Evolutionary conservation across 1,140 invertebrate species (phyloP).

Genomic region (Aleiodes sp.): DNA sequence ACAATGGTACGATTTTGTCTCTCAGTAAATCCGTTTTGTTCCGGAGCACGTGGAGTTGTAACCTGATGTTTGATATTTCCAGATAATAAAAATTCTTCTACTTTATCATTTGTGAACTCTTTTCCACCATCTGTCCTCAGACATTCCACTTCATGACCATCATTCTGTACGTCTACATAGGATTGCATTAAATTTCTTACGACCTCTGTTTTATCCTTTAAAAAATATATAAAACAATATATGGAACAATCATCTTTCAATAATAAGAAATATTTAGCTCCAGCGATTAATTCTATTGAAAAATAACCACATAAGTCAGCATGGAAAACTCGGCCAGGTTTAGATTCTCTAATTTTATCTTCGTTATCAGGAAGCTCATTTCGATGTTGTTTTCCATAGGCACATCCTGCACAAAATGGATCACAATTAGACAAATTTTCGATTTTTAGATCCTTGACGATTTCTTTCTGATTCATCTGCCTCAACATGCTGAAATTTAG

Average conservation of each 20-base stretch:
- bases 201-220: not conserved
- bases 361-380: conserved; percentile 40
- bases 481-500: not conserved
- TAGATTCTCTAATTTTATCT: conserved; percentile 10
- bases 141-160: not conserved
- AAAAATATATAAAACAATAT: not conserved
- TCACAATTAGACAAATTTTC: not conserved
- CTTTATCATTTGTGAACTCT: conserved; percentile 6
- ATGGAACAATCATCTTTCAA: not conserved
- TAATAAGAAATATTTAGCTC: not conserved
- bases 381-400: conserved; percentile 45
- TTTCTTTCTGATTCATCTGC: not conserved
- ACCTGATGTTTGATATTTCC: conserved; percentile 15
- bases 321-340: not conserved
- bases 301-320: not conserved
- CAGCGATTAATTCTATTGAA: not conserved
- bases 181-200: not conserved
- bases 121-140: conserved; percentile 1
- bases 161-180: not conserved
- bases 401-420: conserved; percentile 42
- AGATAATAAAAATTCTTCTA: not conserved
- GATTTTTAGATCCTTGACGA: not conserved
- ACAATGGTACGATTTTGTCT: conserved; percentile 14
- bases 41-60: conserved; percentile 2
- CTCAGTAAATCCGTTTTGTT: conserved; percentile 28